Evolutionary conservation across 2,888 invertebrate species (phyloP).

Genomic region (Chrysolina americana): DNA sequence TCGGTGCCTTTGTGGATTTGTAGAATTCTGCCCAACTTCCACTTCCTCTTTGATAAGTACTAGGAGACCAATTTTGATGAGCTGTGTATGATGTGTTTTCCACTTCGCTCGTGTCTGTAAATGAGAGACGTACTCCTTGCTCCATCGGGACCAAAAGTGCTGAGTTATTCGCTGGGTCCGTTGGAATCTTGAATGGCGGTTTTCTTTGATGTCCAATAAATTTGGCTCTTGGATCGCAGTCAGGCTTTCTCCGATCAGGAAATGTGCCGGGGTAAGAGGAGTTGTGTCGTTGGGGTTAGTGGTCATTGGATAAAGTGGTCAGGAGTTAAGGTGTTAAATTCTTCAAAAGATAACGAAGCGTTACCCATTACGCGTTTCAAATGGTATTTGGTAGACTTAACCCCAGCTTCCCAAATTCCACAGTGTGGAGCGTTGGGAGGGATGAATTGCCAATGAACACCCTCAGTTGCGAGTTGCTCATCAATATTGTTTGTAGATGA

Average conservation of each 20-base stretch:
- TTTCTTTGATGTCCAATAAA: constrained; percentile 41
- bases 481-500: constrained; percentile 8
- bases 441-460: constrained; percentile 59
- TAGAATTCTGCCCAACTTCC: too few species aligned
- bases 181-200: constrained; percentile 53
- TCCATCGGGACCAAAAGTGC: constrained; percentile 56
- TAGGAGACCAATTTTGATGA: too few species aligned
- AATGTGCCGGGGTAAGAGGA: constrained; percentile 59
- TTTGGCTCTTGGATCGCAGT: constrained; percentile 49
- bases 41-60: too few species aligned
- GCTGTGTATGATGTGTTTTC: too few species aligned
- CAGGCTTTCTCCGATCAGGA: constrained; percentile 54
- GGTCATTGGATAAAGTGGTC: constrained; percentile 54
- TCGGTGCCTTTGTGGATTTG: too few species aligned
- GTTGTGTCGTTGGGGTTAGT: constrained; percentile 58
- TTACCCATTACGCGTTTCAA: constrained; percentile 55
- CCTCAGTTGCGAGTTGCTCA: constrained; percentile 18
- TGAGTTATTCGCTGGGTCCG: constrained; percentile 52
- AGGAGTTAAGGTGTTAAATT: constrained; percentile 55
- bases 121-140: too few species aligned
- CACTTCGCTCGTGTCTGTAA: too few species aligned
- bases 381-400: constrained; percentile 61
- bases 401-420: constrained; percentile 63
- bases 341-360: constrained; percentile 39
- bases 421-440: constrained; percentile 59